Conservation (phyloP, 2,888 invertebrate species). For the Nomada hirtipes region DNA sequence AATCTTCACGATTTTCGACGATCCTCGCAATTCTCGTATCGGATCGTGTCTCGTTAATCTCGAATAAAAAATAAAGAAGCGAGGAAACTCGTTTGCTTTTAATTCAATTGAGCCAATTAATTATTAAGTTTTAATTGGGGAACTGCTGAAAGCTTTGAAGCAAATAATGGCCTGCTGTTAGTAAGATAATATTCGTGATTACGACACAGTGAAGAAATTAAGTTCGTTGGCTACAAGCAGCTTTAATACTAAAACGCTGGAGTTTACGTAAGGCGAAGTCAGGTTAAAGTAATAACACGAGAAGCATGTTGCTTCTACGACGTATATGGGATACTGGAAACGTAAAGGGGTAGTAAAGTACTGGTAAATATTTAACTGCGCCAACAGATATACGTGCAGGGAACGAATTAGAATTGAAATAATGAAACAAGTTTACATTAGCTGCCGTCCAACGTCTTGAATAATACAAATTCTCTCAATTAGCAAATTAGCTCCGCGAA, state of each 20-base stretch:
- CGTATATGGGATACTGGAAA: background rate
- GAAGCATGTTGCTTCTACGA: background rate
- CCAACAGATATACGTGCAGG: background rate
- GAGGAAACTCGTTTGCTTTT: no score
- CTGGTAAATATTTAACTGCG: slow-evolving; percentile 18
- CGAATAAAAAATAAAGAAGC: no score
- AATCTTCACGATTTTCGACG: background rate
- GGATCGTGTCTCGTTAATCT: no score
- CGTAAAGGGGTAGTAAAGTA: slow-evolving; percentile 9
- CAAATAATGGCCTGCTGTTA: background rate
- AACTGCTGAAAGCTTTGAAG: background rate
- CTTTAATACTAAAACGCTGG: background rate
- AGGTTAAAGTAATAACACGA: slow-evolving; percentile 1
- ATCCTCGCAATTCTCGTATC: background rate
- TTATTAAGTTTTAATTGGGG: no score
- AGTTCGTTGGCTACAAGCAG: background rate
- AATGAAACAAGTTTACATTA: background rate
- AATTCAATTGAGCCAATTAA: no score
- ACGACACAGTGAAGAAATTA: background rate
- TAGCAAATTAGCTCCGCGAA: background rate
- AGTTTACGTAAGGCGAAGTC: slow-evolving; percentile 1
- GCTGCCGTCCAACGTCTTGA: no score
- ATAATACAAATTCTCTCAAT: background rate
- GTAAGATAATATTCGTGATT: background rate
- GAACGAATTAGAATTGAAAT: background rate